Percentiles rank a stretch among this genome's conserved stretches.
Evolutionary conservation across 2,797 vertebrate species (phyloP).

Genomic region (Tolypeutes matacus): DNA sequence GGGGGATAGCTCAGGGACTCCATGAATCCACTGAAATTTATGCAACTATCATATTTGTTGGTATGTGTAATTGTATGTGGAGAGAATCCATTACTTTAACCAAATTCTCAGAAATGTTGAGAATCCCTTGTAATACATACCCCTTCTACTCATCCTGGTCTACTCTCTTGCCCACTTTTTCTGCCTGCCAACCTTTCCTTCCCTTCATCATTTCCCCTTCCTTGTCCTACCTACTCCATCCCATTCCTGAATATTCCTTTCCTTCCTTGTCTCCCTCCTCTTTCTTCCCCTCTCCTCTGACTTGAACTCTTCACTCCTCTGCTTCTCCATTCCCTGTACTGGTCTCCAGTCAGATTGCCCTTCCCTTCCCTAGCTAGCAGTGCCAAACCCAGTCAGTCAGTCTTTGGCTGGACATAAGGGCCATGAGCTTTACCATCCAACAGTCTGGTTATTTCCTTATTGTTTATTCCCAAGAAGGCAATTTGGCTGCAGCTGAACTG

Average conservation of each 20-base stretch:
- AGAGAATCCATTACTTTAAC: neutral
- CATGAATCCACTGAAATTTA: neutral
- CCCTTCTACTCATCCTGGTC: neutral
- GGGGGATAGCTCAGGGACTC: neutral
- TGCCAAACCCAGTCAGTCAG: neutral
- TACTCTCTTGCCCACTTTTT: neutral
- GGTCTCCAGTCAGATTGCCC: neutral
- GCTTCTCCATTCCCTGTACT: neutral
- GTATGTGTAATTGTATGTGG: neutral
- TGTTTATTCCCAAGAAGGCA: conserved; percentile 56
- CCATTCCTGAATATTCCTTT: neutral
- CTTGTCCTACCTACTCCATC: neutral
- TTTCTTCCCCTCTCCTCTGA: neutral
- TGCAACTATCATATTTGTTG: neutral
- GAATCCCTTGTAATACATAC: neutral
- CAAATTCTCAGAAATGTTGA: neutral
- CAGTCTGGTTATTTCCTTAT: conserved; percentile 49
- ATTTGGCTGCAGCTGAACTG: conserved; percentile 7
- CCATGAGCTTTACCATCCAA: neutral
- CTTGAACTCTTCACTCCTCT: neutral
- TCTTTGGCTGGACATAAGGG: neutral
- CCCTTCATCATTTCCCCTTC: neutral
- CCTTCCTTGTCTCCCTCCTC: neutral
- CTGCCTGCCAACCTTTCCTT: neutral
- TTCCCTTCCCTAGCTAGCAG: neutral